Evolutionary conservation across 2,113 vertebrate species (phyloP).

Genomic region (Rhadina sibilatrix): DNA sequence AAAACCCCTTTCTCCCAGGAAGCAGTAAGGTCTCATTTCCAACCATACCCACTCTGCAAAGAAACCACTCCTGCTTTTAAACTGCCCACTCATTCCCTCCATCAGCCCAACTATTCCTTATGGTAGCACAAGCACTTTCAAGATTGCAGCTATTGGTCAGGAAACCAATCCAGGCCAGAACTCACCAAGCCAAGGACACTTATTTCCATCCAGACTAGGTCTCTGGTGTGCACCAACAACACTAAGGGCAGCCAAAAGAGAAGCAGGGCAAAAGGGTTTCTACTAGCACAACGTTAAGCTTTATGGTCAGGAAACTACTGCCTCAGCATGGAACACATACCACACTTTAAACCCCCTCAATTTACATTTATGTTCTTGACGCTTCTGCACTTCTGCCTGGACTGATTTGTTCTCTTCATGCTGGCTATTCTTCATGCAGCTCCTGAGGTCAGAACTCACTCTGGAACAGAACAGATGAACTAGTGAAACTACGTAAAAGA

Average conservation of each 20-base stretch:
- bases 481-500: slow-evolving; percentile 21
- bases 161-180: neutral
- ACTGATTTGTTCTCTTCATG: slow-evolving; percentile 42
- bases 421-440: slow-evolving; percentile 48
- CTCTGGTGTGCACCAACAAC: neutral
- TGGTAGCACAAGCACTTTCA: neutral
- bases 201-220: neutral
- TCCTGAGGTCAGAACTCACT: slow-evolving; percentile 36
- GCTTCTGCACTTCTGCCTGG: slow-evolving; percentile 57
- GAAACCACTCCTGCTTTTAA: neutral
- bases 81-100: neutral
- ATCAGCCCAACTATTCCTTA: neutral
- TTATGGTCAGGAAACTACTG: neutral
- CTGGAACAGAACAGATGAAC: slow-evolving; percentile 46
- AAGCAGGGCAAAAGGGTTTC: neutral
- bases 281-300: neutral
- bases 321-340: neutral
- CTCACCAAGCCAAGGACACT: neutral
- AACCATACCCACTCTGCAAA: neutral
- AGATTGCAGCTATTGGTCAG: neutral
- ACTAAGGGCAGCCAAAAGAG: neutral
- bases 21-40: neutral
- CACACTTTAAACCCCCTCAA: slow-evolving; percentile 24
- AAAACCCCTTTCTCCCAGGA: neutral
- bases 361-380: slow-evolving; percentile 47